Conservation (phyloP, 1,140 invertebrate genomes). For the Monomorium pharaonis region DNA sequence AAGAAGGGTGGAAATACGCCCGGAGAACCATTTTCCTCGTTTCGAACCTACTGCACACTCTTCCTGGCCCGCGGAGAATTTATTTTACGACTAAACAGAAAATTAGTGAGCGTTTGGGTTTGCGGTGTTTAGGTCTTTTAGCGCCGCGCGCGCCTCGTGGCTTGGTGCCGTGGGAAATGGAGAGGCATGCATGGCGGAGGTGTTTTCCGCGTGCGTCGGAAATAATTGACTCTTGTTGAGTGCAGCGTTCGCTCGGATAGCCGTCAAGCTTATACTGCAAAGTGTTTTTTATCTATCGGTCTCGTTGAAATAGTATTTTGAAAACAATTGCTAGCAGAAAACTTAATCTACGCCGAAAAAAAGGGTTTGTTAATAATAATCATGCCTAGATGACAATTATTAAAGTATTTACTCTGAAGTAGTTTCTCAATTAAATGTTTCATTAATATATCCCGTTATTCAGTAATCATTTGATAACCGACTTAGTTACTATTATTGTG, state of each 20-base stretch:
- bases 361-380: too few relatives aligned
- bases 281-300: neutral
- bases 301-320: neutral
- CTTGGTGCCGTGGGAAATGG: slow-evolving; percentile 40
- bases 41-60: slow-evolving; percentile 62
- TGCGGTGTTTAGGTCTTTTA: slow-evolving; percentile 77
- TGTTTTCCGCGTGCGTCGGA: slow-evolving; percentile 47
- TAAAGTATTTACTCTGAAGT: too few relatives aligned
- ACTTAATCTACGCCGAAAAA: neutral
- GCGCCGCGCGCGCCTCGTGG: slow-evolving; percentile 63
- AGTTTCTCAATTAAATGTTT: too few relatives aligned
- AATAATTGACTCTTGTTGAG: slow-evolving; percentile 63
- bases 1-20: slow-evolving; percentile 75
- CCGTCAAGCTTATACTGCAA: neutral
- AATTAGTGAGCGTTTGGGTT: slow-evolving; percentile 84
- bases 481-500: too few relatives aligned
- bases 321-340: neutral
- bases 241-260: neutral
- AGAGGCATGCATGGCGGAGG: neutral
- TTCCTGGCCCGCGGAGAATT: slow-evolving; percentile 75
- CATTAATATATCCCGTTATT: too few relatives aligned
- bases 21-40: slow-evolving; percentile 81
- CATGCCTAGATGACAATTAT: too few relatives aligned
- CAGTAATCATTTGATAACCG: too few relatives aligned
- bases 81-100: slow-evolving; percentile 85